A percentile compares a stretch with the other conserved stretches of the same genome.
Evolutionary conservation across 2,113 vertebrate genomes (phyloP).

Genomic region (Benitochromis conjunctus): DNA sequence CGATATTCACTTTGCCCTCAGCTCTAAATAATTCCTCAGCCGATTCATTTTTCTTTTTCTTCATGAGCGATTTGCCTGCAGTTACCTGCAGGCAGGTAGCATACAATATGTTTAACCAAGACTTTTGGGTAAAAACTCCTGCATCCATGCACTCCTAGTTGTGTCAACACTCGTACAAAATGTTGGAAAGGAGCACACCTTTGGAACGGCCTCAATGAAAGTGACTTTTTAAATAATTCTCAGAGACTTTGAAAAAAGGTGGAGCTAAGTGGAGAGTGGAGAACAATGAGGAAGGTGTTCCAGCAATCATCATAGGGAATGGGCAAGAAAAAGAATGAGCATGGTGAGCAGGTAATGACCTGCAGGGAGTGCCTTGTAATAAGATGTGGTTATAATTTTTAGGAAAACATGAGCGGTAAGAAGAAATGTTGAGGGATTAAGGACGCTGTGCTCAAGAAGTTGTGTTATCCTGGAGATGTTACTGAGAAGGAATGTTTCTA

Average conservation of each 20-base stretch:
- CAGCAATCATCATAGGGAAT: not conserved
- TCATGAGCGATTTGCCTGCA: not conserved
- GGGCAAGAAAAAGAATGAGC: not conserved
- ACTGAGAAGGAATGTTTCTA: not conserved
- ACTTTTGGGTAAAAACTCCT: not conserved
- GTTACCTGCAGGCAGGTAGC: not conserved
- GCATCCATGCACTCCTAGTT: not conserved
- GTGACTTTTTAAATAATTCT: not conserved
- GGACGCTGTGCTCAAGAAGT: not conserved
- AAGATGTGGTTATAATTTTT: not conserved
- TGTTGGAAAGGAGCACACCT: not conserved
- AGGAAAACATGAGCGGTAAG: not conserved
- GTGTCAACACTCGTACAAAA: not conserved
- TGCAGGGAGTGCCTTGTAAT: not conserved
- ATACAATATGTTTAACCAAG: not conserved
- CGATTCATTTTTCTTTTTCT: not conserved
- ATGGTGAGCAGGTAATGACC: not conserved
- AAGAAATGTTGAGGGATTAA: rapidly evolving
- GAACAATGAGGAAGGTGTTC: not conserved
- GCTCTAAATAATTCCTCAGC: not conserved
- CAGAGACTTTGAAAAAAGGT: rapidly evolving
- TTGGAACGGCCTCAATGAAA: not conserved
- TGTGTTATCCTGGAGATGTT: not conserved
- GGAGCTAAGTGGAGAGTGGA: rapidly evolving
- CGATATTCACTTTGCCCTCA: not conserved